Evolutionary conservation across 1,140 invertebrate genomes (phyloP).

Genomic region (Acarapis woodi): DNA sequence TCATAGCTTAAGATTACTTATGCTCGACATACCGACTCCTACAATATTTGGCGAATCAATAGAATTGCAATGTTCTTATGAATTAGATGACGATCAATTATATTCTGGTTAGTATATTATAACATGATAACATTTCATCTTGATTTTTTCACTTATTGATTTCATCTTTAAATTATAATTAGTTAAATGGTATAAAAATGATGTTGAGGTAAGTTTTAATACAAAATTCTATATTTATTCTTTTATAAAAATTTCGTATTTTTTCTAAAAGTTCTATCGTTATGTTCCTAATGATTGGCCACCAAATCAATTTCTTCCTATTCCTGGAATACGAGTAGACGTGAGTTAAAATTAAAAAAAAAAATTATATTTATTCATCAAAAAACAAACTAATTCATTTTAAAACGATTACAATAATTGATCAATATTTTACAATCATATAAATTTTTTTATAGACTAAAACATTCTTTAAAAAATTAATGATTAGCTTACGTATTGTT

Average conservation of each 20-base stretch:
- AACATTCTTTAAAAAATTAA: too few species aligned
- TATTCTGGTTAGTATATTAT: slow-evolving; percentile 12
- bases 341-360: too few species aligned
- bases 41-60: slow-evolving; percentile 9
- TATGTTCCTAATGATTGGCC: slow-evolving; percentile 12
- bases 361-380: too few species aligned
- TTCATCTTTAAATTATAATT: not conserved
- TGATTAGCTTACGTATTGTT: too few species aligned
- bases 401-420: too few species aligned
- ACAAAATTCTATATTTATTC: too few species aligned
- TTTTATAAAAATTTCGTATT: too few species aligned
- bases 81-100: slow-evolving; percentile 10
- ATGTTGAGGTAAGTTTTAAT: slow-evolving; percentile 16
- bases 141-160: not conserved
- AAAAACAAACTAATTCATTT: too few species aligned
- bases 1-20: not conserved
- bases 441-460: too few species aligned
- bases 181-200: slow-evolving; percentile 18
- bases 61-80: slow-evolving; percentile 12
- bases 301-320: slow-evolving; percentile 7
- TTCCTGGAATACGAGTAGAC: slow-evolving; percentile 9
- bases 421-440: too few species aligned
- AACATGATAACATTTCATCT: slow-evolving; percentile 5
- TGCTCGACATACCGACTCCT: slow-evolving; percentile 4
- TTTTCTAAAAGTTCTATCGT: slow-evolving; percentile 12